Conservation (phyloP, 1,140 invertebrate genomes). For the Trypoxylus dichotomus region DNA sequence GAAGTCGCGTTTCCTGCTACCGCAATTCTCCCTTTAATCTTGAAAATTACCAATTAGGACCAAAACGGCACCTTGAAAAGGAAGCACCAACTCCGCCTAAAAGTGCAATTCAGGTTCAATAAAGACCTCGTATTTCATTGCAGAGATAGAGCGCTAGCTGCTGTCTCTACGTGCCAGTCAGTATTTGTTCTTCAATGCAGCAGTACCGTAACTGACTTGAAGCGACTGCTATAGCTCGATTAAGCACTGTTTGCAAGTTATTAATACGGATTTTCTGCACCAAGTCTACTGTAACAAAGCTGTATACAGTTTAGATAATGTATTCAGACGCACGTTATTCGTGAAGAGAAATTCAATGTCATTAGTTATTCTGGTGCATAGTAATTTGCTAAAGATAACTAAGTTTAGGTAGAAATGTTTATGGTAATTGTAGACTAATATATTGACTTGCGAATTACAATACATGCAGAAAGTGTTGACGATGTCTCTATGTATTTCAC, state of each 20-base stretch:
- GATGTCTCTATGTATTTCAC: too few species aligned
- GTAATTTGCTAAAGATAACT: neutral
- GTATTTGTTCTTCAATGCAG: neutral
- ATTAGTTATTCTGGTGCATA: neutral
- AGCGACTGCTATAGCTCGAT: neutral
- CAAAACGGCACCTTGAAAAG: neutral
- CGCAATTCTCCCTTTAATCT: neutral
- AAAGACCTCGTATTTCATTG: neutral
- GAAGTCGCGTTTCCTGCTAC: too few species aligned
- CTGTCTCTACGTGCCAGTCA: neutral
- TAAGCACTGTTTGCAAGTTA: neutral
- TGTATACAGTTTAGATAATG: neutral
- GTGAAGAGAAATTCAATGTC: neutral
- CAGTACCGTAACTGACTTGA: neutral
- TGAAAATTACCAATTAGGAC: neutral
- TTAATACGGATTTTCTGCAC: neutral
- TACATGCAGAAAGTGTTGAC: neutral
- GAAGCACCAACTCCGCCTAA: neutral
- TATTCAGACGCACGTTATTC: neutral
- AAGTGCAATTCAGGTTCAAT: neutral
- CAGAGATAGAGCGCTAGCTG: neutral
- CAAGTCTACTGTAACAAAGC: neutral
- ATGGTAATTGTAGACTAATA: neutral
- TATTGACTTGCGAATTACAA: neutral
- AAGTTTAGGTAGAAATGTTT: slow-evolving; percentile 4